Percentiles rank a stretch among this genome's conserved stretches.
These are phyloP conservation scores for Serrognathus titanus DNA, from an alignment of 2,888 invertebrate species.

Conservation along the genomic window DNA sequence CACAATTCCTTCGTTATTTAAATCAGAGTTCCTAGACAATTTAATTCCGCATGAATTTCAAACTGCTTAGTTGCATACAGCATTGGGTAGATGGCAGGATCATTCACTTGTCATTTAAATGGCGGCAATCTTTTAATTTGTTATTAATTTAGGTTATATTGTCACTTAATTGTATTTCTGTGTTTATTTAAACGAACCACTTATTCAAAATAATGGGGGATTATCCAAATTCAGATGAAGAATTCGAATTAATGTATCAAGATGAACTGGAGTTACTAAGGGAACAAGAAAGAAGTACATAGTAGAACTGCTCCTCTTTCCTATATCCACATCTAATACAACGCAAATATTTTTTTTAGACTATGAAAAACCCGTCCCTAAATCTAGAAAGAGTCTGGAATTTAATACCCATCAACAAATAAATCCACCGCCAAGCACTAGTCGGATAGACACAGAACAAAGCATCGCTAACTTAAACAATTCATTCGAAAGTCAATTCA, in stretches of 20 bases:
- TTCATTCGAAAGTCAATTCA: conserved; percentile 20
- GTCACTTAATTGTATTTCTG: background rate
- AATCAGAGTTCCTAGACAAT: no score
- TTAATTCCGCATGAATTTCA: no score
- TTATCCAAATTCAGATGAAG: conserved; percentile 55
- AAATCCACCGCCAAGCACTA: background rate
- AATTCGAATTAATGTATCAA: conserved; percentile 67
- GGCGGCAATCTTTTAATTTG: no score
- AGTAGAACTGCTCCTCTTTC: conserved; percentile 13
- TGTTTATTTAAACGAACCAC: background rate
- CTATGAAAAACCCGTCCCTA: conserved; percentile 20
- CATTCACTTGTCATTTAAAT: no score
- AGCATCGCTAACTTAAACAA: conserved; percentile 8
- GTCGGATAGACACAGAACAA: background rate
- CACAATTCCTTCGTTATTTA: no score
- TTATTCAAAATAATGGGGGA: conserved; percentile 47
- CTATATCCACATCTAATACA: background rate
- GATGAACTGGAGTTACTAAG: conserved; percentile 66
- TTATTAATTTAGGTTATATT: no score
- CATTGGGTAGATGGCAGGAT: no score
- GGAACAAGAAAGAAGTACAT: conserved; percentile 49
- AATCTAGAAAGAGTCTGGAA: conserved; percentile 37
- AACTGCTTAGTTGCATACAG: no score
- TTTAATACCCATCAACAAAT: conserved; percentile 25
- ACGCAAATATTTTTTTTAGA: background rate